Evolutionary conservation across 64 coral and sea anemone genomes (phyloP).

Genomic region (Pocillopora verrucosa): DNA sequence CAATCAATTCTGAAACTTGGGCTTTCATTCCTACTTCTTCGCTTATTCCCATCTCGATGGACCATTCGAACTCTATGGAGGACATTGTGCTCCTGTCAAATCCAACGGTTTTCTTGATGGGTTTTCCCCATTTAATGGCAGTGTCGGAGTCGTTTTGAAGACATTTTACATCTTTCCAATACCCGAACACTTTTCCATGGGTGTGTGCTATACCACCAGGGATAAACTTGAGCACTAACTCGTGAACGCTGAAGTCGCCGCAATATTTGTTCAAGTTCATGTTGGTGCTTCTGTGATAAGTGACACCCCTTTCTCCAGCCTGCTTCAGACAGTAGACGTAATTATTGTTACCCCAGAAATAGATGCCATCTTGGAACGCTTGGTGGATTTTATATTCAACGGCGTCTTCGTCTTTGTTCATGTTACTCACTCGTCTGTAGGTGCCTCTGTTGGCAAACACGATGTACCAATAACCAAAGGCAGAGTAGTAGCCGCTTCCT

Average conservation of each 20-base stretch:
- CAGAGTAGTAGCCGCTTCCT: no score
- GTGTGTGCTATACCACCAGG: conserved; percentile 45
- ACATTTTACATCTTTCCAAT: conserved; percentile 8
- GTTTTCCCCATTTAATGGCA: conserved; percentile 19
- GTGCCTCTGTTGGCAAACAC: background rate
- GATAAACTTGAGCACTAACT: conserved; percentile 33
- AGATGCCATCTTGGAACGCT: no score
- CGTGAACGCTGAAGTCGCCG: background rate
- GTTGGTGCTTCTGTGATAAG: conserved; percentile 29
- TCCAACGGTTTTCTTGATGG: conserved; percentile 19
- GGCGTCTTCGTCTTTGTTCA: conserved; percentile 18
- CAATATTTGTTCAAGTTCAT: conserved; percentile 8
- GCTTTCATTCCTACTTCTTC: no score
- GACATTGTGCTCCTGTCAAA: conserved; percentile 16
- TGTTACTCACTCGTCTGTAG: conserved; percentile 25
- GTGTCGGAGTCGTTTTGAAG: background rate
- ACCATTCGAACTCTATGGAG: conserved; percentile 42
- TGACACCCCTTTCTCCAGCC: conserved; percentile 8
- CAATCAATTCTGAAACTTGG: background rate
- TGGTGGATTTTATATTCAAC: conserved; percentile 5
- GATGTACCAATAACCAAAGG: conserved; percentile 32
- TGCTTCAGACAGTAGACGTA: conserved; percentile 44
- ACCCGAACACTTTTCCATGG: conserved; percentile 17
- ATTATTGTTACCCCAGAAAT: conserved; percentile 29
- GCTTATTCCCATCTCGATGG: background rate